Percentiles rank a stretch among this genome's conserved stretches.
Evolutionary conservation across 2,113 vertebrate genomes (phyloP).

Genomic region (Corythoichthys haematopterus): DNA sequence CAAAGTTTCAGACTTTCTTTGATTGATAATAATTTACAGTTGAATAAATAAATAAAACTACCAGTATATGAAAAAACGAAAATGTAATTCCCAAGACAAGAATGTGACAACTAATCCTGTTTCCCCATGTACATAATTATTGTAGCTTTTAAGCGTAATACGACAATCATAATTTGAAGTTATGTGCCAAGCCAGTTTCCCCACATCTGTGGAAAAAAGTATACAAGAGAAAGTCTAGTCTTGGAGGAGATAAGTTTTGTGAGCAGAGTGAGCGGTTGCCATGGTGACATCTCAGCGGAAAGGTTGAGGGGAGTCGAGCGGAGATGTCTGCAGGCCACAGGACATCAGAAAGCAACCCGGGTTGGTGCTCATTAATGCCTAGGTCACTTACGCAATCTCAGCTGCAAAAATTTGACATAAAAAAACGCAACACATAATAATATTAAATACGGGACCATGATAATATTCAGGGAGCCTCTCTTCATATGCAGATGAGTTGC

Average conservation of each 20-base stretch:
- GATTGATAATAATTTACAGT: too few species aligned
- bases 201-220: background rate
- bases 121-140: background rate
- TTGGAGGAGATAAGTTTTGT: constrained; percentile 5
- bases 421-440: background rate
- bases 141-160: background rate
- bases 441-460: background rate
- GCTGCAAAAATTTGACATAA: background rate
- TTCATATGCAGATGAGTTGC: constrained; percentile 10
- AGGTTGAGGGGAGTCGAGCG: background rate
- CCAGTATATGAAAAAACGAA: too few species aligned
- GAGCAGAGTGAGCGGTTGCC: background rate
- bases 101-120: too few species aligned
- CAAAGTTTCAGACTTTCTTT: too few species aligned
- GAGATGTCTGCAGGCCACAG: constrained; percentile 6
- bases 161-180: background rate
- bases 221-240: background rate
- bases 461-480: constrained; percentile 3
- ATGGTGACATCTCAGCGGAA: background rate
- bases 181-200: background rate
- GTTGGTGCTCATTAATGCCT: background rate
- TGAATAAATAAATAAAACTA: too few species aligned
- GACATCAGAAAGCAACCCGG: background rate
- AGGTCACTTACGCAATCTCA: constrained; percentile 1
- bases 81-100: too few species aligned